phyloP scores from a whole-genome alignment of 92 coral and sea anemone species.

The Bergia sp. region DNA sequence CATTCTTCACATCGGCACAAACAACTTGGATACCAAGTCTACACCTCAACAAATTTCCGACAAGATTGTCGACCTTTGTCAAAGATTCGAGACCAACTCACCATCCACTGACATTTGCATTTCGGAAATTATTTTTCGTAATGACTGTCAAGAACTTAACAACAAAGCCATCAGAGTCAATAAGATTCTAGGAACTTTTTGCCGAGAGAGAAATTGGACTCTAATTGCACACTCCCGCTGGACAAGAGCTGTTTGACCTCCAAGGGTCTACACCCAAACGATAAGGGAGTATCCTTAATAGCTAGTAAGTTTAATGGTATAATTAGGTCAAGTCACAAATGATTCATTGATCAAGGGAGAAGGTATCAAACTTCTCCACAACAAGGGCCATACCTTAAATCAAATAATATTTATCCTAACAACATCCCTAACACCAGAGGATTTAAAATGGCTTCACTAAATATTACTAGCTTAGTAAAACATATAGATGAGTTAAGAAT shows the following conservation, averaged over 20 bases:
- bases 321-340: too few species aligned
- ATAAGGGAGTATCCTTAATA: not conserved
- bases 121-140: not conserved
- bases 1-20: not conserved
- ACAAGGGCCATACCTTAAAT: too few species aligned
- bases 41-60: not conserved
- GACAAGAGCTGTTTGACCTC: not conserved
- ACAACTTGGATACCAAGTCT: not conserved
- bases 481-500: too few species aligned
- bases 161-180: not conserved
- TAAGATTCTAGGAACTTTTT: not conserved
- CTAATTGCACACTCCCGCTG: not conserved
- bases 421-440: too few species aligned
- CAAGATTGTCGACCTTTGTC: not conserved
- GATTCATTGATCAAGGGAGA: too few species aligned
- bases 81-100: not conserved
- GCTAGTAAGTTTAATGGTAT: too few species aligned
- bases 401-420: too few species aligned
- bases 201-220: not conserved
- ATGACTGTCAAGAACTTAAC: not conserved
- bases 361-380: too few species aligned
- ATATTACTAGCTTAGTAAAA: too few species aligned
- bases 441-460: too few species aligned
- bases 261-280: not conserved
- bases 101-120: not conserved